A percentile compares a stretch with the other conserved stretches of the same genome.
These are phyloP conservation scores for Eulemur coronatus DNA, from an alignment of 2,797 vertebrate species.

Conservation along the genomic window DNA sequence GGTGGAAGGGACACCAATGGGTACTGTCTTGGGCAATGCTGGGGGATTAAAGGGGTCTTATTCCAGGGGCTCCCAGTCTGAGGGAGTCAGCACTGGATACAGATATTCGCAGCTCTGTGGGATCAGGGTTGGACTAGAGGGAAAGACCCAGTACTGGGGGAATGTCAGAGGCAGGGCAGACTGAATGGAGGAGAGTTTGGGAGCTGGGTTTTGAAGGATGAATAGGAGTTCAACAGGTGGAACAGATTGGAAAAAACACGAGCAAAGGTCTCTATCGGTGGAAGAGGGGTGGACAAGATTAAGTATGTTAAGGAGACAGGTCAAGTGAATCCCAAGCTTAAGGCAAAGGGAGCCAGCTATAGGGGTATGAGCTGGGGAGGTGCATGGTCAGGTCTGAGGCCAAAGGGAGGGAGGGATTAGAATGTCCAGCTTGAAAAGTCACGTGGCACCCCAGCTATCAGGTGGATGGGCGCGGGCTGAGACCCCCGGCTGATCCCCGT, in stretches of 20 bases:
- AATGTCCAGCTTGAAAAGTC: not conserved
- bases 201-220: slow-evolving; percentile 31
- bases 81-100: not conserved
- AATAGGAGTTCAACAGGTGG: not conserved
- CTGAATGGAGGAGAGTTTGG: not conserved
- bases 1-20: not conserved
- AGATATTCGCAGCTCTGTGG: not conserved
- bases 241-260: not conserved
- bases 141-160: not conserved
- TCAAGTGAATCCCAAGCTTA: not conserved
- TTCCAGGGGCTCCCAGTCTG: not conserved
- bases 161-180: not conserved
- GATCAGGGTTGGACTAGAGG: not conserved
- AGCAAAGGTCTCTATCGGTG: not conserved
- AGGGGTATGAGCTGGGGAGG: not conserved
- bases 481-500: not conserved
- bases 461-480: not conserved
- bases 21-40: not conserved
- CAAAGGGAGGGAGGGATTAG: not conserved
- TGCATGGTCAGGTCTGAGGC: not conserved
- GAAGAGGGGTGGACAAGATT: not conserved
- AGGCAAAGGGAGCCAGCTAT: not conserved
- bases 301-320: not conserved
- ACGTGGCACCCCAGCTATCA: not conserved
- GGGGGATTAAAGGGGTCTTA: not conserved